Evolutionary conservation across 2,888 invertebrate genomes (phyloP).

Genomic region (Sphinx pinastri): DNA sequence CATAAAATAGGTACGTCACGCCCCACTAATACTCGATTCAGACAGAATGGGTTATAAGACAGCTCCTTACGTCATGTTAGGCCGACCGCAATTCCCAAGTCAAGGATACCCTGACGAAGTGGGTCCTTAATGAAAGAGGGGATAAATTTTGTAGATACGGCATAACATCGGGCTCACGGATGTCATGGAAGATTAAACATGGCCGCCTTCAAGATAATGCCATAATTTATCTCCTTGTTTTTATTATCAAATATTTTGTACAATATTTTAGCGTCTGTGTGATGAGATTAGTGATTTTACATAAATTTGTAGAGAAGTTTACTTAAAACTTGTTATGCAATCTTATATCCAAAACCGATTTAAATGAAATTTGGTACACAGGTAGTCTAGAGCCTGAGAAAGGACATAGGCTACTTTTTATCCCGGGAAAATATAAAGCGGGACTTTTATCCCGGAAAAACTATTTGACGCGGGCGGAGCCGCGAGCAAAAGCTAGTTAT

Average conservation of each 20-base stretch:
- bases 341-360: too few relatives aligned
- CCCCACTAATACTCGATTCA: not conserved
- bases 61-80: constrained; percentile 33
- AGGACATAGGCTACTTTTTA: too few relatives aligned
- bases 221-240: constrained; percentile 24
- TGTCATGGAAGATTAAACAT: constrained; percentile 26
- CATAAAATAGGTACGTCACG: not conserved
- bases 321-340: too few relatives aligned
- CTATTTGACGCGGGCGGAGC: too few relatives aligned
- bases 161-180: constrained; percentile 19
- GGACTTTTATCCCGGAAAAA: too few relatives aligned
- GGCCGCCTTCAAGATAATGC: constrained; percentile 20
- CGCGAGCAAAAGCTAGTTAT: too few relatives aligned
- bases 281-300: not conserved
- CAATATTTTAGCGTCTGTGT: not conserved
- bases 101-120: constrained; percentile 33
- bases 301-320: too few relatives aligned
- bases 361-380: too few relatives aligned
- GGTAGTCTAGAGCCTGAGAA: too few relatives aligned
- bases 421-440: too few relatives aligned
- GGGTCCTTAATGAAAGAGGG: constrained; percentile 25
- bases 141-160: constrained; percentile 25
- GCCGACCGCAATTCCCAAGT: constrained; percentile 29
- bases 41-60: constrained; percentile 9
- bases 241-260: constrained; percentile 17